Base-by-base conservation (phyloP, 2,888 invertebrate genomes). In the Torymus texanus region DNA sequence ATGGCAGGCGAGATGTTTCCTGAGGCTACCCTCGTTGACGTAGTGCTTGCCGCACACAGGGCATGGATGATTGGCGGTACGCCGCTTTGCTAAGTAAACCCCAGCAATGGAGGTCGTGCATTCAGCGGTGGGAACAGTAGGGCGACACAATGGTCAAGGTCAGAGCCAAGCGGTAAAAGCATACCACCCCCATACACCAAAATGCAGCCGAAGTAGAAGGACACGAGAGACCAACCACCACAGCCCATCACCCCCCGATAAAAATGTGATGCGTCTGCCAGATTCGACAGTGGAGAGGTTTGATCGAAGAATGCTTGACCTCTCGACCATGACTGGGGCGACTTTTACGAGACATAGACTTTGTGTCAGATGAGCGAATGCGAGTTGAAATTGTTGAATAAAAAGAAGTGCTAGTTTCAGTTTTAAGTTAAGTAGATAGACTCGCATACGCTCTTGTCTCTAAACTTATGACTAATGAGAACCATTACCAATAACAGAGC, bases 11-110 rank as follows among this genome's bases (percentile, higher is more conserved):
- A 97, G 93, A 91, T 97, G 97, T 91, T 97, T 97, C 89, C 97
- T 93, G 88, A 97, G 91, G 84, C 97, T 97, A 82, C 97, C 97
- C 91, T 97, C 97, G 92, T 97, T 97, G 85, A 97, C 97, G 91
- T 97, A 97, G 91, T 97, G 97, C 91, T 97, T 97, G 85, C 97
- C 97, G 91, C 97, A 97, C 63, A 97, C 96, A 24, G 97, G 97
- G 90, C 97, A 97, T 73, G 97, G 97, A 91, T 97, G 97, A 91
- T 97, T 97, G 86, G 97, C 97, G 86, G 97, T 96, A 92, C 97
- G 93, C 92, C 97, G 94, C 93, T 97, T 97, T 91, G 97, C 97
- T 94, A 96, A 93, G 93, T 95, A 96, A 92, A 89, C 88, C 90
- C 90, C 90, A 88, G 89, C 89, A 90, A 90, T 89, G 89, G 90